Percentiles rank a stretch among this genome's conserved stretches.
These are phyloP conservation scores for Ginglymostoma cirratum DNA, from an alignment of 2,113 vertebrate species.

Conservation along the genomic window DNA sequence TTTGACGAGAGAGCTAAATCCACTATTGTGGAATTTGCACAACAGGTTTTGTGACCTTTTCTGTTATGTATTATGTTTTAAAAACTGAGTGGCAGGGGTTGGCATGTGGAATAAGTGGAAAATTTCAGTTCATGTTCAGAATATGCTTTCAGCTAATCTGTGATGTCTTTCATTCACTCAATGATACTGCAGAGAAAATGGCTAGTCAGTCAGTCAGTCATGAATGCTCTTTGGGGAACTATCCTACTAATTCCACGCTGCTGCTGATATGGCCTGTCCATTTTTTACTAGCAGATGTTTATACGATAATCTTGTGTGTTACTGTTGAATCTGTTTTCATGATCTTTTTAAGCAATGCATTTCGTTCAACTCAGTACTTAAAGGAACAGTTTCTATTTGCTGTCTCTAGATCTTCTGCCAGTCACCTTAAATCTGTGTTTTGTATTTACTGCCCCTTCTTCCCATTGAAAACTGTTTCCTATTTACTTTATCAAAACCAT, in stretches of 20 bases:
- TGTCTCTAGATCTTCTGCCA: neutral
- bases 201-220: neutral
- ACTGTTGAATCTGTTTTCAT: neutral
- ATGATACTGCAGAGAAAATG: neutral
- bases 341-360: neutral
- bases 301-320: neutral
- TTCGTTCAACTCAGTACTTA: neutral
- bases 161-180: neutral
- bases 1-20: constrained; percentile 87
- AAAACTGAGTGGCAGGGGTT: neutral
- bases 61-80: neutral
- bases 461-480: neutral
- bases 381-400: neutral
- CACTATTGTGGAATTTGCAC: constrained; percentile 89
- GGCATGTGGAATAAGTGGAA: neutral
- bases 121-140: neutral
- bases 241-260: neutral
- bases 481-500: neutral
- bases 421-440: neutral
- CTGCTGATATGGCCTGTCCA: neutral
- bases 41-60: constrained; percentile 67
- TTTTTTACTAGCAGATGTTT: neutral
- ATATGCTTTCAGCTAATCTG: neutral
- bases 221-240: neutral
- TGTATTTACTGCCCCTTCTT: neutral